Base-by-base conservation (phyloP, 2,797 vertebrate genomes). In the Chelon labrosus region DNA sequence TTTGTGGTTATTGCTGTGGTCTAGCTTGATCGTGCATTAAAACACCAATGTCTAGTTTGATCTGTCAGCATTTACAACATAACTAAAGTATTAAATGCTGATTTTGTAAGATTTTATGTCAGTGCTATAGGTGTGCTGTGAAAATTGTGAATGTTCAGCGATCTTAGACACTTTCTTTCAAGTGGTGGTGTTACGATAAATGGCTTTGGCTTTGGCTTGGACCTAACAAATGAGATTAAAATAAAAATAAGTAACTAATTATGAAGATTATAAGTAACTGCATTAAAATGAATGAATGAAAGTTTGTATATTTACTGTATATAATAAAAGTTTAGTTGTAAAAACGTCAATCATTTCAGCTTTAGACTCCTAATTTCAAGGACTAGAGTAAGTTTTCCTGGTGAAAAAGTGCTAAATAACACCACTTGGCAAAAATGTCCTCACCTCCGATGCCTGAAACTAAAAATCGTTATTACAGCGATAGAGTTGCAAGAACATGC, bases 401-500 rank as follows among this genome's bases (percentile, higher is more conserved):
- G 16, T 61, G 31, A 42, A n/a, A 56, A 81, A 27, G 19, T 31
- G 31, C 31, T 10, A n/a, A 69, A 82, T 51, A 7, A 22, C 3
- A 25, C 75, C 60, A 47, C 39, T 68, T 39, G 38, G 39, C 37
- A 61, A 60, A 66, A 22, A 25, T 52, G 57, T 78, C 44, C 27
- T 60, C 53, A 72, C 60, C 25, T 69, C 16, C 49, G 22, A 57
- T 41, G 20, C 70, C 55, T 38, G 55, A 46, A 65, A 17, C 20
- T 51, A 66, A 2, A 57, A 65, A 60, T 39, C 37, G 46, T 44
- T 59, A 35, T 41, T 67, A 52, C 27, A 14, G 17, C 0, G 12
- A 59, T 10, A 55, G 27, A 72, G 55, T 12, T 64, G 37, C 49
- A 47, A 60, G 20, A 66, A 69, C 46, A 79, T 27, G 58, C 59